Evolutionary conservation across 2,113 vertebrate genomes (phyloP).

Genomic region (Sturnira hondurensis): DNA sequence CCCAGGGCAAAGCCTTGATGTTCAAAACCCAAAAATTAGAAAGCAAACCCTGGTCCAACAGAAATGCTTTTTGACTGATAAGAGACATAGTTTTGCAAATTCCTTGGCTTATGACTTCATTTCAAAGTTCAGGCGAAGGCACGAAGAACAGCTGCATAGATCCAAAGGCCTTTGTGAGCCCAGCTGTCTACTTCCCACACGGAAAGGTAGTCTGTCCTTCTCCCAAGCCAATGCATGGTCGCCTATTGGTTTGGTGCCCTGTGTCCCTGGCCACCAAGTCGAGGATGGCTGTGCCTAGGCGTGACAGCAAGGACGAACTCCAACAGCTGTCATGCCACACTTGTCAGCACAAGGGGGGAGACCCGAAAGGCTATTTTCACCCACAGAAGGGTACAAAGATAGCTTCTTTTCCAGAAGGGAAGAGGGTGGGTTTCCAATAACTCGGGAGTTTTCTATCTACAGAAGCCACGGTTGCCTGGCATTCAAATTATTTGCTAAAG

Average conservation of each 20-base stretch:
- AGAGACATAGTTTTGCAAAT: constrained; percentile 17
- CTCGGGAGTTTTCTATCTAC: neutral
- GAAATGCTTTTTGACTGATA: constrained; percentile 25
- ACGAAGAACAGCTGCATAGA: neutral
- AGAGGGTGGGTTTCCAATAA: neutral
- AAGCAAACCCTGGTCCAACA: constrained; percentile 9
- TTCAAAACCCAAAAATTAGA: constrained; percentile 26
- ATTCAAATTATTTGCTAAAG: neutral
- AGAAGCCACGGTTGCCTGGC: neutral
- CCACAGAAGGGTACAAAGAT: neutral
- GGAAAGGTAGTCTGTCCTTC: neutral
- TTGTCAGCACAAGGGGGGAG: neutral
- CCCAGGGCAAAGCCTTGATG: neutral
- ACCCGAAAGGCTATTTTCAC: neutral
- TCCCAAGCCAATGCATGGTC: neutral
- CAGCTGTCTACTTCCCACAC: neutral
- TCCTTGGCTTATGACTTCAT: neutral
- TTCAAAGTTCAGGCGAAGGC: neutral
- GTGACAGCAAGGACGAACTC: neutral
- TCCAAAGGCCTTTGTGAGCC: neutral
- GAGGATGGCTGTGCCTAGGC: neutral
- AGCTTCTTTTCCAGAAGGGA: neutral
- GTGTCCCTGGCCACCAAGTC: neutral
- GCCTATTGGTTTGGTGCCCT: neutral
- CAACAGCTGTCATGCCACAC: neutral